A percentile compares a stretch with the other conserved stretches of the same genome.
phyloP scores from a whole-genome alignment of 2,113 vertebrate species.

The Larimichthys crocea region DNA sequence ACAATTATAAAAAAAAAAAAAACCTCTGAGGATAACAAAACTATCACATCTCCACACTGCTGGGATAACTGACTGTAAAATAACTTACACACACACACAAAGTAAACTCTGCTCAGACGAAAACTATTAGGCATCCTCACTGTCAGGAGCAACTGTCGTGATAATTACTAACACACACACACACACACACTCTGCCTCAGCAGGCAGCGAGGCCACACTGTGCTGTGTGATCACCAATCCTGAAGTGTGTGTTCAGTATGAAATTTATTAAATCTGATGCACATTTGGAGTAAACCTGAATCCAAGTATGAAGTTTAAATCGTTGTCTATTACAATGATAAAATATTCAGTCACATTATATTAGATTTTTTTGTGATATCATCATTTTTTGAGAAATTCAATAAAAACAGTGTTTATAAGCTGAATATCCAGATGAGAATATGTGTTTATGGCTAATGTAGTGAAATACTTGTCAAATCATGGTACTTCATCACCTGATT shows the following conservation, averaged over 20 bases:
- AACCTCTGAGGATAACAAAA: conserved; percentile 48
- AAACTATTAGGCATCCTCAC: conserved; percentile 37
- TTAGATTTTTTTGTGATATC: neutral
- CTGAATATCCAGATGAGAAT: conserved; percentile 5
- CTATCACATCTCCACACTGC: conserved; percentile 55
- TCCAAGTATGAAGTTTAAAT: neutral
- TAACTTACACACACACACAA: conserved; percentile 5
- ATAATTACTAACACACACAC: conserved; percentile 36
- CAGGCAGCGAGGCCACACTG: neutral
- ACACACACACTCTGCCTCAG: neutral
- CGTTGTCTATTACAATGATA: neutral
- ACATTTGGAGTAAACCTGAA: neutral
- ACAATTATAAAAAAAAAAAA: conserved; percentile 22
- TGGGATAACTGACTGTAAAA: conserved; percentile 55
- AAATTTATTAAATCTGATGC: conserved; percentile 9
- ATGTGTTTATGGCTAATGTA: neutral
- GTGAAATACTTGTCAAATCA: neutral
- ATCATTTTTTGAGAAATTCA: neutral
- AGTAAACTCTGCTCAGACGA: conserved; percentile 25
- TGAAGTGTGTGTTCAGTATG: neutral
- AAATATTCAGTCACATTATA: neutral
- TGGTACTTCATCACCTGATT: neutral
- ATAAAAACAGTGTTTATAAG: neutral
- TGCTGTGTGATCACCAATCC: conserved; percentile 4
- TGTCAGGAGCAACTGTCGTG: conserved; percentile 28